Evolutionary conservation across 2,797 vertebrate genomes (phyloP), one percentile per base, ranked within the genome.

Genomic region (Martes flavigula): DNA sequence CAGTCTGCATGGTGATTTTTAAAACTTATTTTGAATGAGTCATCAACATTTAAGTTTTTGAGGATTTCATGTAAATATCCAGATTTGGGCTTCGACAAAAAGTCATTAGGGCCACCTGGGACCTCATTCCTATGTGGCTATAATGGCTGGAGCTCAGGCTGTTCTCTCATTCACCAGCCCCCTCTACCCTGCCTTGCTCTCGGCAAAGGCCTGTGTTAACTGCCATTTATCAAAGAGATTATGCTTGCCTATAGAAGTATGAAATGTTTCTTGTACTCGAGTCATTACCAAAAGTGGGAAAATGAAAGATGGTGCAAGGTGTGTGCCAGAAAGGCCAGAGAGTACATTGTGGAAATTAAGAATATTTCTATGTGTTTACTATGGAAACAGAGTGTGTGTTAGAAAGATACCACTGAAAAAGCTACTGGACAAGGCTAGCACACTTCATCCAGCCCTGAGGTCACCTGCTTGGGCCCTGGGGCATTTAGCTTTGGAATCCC

Each of bases 51-150:
- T 48, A 66, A 79, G 85, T 85, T 48, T n/a, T 77, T 79, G 85
- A 89, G 70, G 58, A 81, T 92, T 85, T 72, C 20, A 27, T 60
- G 7, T 46, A 46, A 88, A 92, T 64, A 85, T n/a, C 70, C 38
- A 85, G 64, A 94, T 84, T 88, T 78, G 25, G 43, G 27, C 38
- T 85, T 73, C 78, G n/a, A 58, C 17, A 18, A 30, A 54, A 92
- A 48, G 46, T 85, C 20, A 23, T 18, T 21, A 48, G 54, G 46
- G 54, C 70, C 79, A 27, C 18, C 23, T 43, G 48, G 62, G 70
- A 51, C 54, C 35, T 72, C 64, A 10, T 64, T 54, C 43, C 70
- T 88, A 25, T 0, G 25, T 38, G 30, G 88, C 40, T n/a, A 1
- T 43, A 27, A 25, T 0, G 7, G 43, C 78, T 66, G 1, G 72